Evolutionary conservation across 2,888 invertebrate genomes (phyloP), one percentile per base, ranked within the genome.

Genomic region (Eilema griseolum): DNA sequence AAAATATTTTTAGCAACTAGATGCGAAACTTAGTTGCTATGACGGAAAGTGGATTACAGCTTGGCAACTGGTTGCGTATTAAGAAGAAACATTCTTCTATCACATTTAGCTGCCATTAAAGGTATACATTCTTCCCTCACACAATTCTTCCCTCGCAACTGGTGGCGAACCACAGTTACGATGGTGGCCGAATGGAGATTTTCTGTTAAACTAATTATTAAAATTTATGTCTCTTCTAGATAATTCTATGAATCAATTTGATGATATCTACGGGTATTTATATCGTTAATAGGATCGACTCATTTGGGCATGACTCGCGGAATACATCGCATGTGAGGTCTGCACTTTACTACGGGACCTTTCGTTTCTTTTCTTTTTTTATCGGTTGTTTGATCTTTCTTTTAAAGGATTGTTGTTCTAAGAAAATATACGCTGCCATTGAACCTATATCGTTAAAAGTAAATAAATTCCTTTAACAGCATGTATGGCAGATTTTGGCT

Each of bases 251-350:
- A 20, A 66, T 71, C 57, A 67, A 74, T 77, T 69, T 78, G 87
- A 88, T 88, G 81, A 83, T 88, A 92, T 90, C 89, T 70, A 68
- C 41, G 65, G 73, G 86, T 86, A 89, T 89, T 89, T 89, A 87
- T 92, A 92, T 91, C 92, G 88, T 88, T 92, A 92, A 93, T 92
- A 90, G 88, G 86, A 91, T 92, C 90, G 87, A 84, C 92, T 91
- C 90, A 92, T 91, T 93, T 91, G 92, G 87, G 84, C 89, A 89
- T 93, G 93, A 93, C 93, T 92, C 84, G 93, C 90, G 74, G 83
- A 86, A 88, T 84, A 70, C 67, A 73, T 85, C 83, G 86, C 89
- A 91, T 92, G 92, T 93, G 93, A 88, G 93, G 93, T 93, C 93
- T 72, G 80, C 20, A 65, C 16, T 24, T 37, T 61, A 41, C 41